Conservation (phyloP, 2,797 vertebrate species). For the Manis crassicaudata region DNA sequence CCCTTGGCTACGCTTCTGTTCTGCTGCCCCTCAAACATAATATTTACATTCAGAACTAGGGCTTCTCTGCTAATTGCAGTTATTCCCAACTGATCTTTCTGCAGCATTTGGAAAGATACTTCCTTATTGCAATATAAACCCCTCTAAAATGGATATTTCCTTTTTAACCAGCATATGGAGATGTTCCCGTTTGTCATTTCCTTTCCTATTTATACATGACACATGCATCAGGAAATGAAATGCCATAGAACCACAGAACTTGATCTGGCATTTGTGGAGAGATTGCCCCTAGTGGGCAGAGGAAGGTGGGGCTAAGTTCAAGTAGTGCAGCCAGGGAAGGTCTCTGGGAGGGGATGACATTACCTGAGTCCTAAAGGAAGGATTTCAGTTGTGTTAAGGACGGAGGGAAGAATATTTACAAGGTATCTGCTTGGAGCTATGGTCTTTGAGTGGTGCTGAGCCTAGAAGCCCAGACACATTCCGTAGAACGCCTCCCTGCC, state of each 20-base stretch:
- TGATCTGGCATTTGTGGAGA: not conserved
- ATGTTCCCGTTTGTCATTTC: not conserved
- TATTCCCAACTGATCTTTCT: not conserved
- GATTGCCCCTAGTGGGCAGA: not conserved
- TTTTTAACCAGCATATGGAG: not conserved
- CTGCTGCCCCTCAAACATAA: not conserved
- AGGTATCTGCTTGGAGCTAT: not conserved
- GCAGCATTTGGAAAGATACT: not conserved
- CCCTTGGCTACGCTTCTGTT: not conserved
- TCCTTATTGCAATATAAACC: not conserved
- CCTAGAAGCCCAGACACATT: not conserved
- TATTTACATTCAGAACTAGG: not conserved
- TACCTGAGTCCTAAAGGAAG: constrained; percentile 15
- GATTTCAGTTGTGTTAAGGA: not conserved
- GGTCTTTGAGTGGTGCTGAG: not conserved
- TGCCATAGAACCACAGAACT: not conserved
- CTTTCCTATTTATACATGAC: not conserved
- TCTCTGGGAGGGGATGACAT: not conserved
- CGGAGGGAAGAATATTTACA: not conserved
- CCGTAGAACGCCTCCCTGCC: not conserved
- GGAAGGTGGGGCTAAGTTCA: not conserved
- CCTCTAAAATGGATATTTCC: not conserved
- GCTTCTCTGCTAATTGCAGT: not conserved
- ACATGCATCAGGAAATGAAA: not conserved
- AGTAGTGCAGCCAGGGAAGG: not conserved